Conservation (phyloP, 2,797 vertebrate species). For the Xenopus petersii region DNA sequence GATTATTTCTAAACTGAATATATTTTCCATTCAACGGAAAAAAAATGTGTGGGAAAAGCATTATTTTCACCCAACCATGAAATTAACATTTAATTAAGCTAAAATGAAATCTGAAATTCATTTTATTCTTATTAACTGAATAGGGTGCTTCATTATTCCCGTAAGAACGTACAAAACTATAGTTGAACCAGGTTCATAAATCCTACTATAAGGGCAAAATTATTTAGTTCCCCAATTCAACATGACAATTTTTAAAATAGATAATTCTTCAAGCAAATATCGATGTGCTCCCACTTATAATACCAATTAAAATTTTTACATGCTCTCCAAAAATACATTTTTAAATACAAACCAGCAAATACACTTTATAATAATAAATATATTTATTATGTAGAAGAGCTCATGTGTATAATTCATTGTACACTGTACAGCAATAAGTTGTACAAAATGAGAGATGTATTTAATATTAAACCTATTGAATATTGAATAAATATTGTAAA, state of each 20-base stretch:
- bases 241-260: constrained; percentile 44
- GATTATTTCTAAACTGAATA: constrained; percentile 33
- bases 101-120: constrained; percentile 48
- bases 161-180: constrained; percentile 32
- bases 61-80: constrained; percentile 49
- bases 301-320: constrained; percentile 33
- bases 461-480: too few species aligned
- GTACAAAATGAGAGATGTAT: too few species aligned
- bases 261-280: constrained; percentile 44
- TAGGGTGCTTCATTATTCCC: constrained; percentile 48
- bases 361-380: constrained; percentile 8
- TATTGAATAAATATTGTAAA: too few species aligned
- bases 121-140: constrained; percentile 48
- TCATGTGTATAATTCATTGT: background rate
- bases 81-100: constrained; percentile 50
- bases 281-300: constrained; percentile 35
- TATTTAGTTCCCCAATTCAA: constrained; percentile 45
- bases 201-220: constrained; percentile 46
- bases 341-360: constrained; percentile 18
- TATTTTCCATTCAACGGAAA: constrained; percentile 35
- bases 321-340: constrained; percentile 25
- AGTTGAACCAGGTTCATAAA: constrained; percentile 45
- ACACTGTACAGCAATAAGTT: too few species aligned
- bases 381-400: constrained; percentile 21
- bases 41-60: constrained; percentile 33